Conservation (phyloP, 2,888 invertebrate genomes). For the Oxyteleia sp. region DNA sequence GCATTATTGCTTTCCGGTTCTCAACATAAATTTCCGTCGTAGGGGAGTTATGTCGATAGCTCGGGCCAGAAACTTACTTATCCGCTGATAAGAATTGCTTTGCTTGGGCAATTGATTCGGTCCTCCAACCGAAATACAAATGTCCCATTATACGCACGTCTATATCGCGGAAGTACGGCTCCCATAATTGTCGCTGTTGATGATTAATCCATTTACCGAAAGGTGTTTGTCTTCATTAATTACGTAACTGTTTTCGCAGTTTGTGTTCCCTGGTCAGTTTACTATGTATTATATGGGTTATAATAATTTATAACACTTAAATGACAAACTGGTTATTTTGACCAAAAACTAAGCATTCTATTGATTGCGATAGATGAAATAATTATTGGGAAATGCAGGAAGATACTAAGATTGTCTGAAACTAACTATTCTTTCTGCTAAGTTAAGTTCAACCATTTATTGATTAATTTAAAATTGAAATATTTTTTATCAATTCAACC, state of each 20-base stretch:
- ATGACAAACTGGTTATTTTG: too few relatives aligned
- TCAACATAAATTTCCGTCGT: conserved; percentile 53
- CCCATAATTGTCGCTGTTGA: not conserved
- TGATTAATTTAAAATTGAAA: too few relatives aligned
- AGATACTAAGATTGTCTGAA: too few relatives aligned
- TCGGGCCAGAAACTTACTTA: conserved; percentile 17
- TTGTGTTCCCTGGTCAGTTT: too few relatives aligned
- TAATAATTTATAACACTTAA: too few relatives aligned
- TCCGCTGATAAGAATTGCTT: conserved; percentile 28
- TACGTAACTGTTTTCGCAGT: not conserved
- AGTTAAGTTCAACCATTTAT: too few relatives aligned
- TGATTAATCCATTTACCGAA: not conserved
- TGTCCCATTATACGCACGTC: not conserved
- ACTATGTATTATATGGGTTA: too few relatives aligned
- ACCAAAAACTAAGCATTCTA: too few relatives aligned
- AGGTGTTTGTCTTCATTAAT: not conserved
- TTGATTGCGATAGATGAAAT: too few relatives aligned
- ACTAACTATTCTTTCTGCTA: too few relatives aligned
- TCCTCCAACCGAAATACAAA: not conserved
- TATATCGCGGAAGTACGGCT: not conserved
- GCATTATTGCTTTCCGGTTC: conserved; percentile 59
- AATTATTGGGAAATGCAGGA: too few relatives aligned
- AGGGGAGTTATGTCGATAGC: conserved; percentile 27
- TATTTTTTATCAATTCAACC: too few relatives aligned
- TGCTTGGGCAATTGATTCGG: conserved; percentile 9